A percentile compares a stretch with the other conserved stretches of the same genome.
Evolutionary conservation across 2,888 invertebrate species (phyloP).

Genomic region (Hydrotaea cyrtoneurina): DNA sequence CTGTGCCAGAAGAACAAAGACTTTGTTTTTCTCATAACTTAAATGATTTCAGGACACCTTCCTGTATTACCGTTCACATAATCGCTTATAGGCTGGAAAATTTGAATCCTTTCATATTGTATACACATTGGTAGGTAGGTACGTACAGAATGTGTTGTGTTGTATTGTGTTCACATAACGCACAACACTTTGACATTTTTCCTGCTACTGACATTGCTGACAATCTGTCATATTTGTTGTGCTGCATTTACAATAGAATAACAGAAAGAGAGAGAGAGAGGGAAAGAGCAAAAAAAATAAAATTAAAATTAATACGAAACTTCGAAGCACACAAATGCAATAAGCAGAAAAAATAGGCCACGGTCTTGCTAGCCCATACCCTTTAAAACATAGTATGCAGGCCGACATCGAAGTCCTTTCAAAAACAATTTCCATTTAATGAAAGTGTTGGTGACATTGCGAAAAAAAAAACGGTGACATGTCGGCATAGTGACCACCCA

Average conservation of each 20-base stretch:
- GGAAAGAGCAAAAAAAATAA: not conserved
- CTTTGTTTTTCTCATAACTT: too few relatives aligned
- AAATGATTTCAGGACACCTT: too few relatives aligned
- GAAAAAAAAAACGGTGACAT: not conserved
- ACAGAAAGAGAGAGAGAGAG: too few relatives aligned
- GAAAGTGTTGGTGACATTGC: slow-evolving; percentile 39
- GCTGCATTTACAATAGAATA: not conserved
- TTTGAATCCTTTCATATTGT: too few relatives aligned
- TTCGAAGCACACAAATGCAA: not conserved
- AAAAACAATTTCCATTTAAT: slow-evolving; percentile 42
- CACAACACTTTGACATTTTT: not conserved
- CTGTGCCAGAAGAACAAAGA: too few relatives aligned
- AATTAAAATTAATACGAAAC: not conserved
- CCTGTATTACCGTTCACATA: too few relatives aligned
- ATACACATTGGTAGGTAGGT: too few relatives aligned
- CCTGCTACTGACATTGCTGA: slow-evolving; percentile 62
- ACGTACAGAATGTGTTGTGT: too few relatives aligned
- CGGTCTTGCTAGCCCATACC: not conserved
- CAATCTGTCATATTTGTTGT: slow-evolving; percentile 54
- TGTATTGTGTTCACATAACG: not conserved
- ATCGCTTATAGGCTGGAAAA: too few relatives aligned
- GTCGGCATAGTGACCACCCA: slow-evolving; percentile 26
- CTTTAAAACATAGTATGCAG: not conserved
- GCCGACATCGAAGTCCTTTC: slow-evolving; percentile 7
- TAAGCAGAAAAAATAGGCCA: not conserved